Evolutionary conservation across 2,797 vertebrate genomes (phyloP).

Genomic region (Natrix natrix): DNA sequence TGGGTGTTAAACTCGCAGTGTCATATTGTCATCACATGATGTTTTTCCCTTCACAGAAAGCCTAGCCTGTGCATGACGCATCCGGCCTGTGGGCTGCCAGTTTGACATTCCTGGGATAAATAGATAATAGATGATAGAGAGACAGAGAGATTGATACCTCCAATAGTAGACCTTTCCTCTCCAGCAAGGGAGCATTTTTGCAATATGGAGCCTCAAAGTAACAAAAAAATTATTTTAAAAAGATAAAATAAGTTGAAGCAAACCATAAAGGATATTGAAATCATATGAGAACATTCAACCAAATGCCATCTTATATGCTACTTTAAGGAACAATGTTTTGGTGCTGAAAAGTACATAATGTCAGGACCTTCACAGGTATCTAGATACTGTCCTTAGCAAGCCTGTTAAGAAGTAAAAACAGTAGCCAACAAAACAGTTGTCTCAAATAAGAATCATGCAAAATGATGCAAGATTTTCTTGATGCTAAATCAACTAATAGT

Average conservation of each 20-base stretch:
- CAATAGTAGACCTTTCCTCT: neutral
- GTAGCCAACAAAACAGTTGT: neutral
- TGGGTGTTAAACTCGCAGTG: no score
- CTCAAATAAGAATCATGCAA: neutral
- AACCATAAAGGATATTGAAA: neutral
- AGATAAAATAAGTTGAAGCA: neutral
- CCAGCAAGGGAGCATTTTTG: neutral
- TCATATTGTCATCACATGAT: no score
- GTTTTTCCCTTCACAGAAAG: no score
- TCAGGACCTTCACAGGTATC: neutral
- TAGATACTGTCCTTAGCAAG: neutral
- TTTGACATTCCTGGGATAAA: no score
- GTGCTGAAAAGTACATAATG: neutral
- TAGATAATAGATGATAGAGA: no score
- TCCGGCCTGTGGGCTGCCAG: no score
- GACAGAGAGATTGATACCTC: neutral
- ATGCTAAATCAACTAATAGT: neutral
- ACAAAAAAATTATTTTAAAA: neutral
- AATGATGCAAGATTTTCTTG: neutral
- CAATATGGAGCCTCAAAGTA: neutral
- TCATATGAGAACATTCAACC: neutral
- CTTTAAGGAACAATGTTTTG: neutral
- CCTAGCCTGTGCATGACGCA: no score
- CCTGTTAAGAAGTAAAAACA: neutral
- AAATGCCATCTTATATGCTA: neutral